Percentiles rank a stretch among this genome's conserved stretches.
Conservation (phyloP, 2,888 invertebrate genomes). For the Alloscopus bannaensis region DNA sequence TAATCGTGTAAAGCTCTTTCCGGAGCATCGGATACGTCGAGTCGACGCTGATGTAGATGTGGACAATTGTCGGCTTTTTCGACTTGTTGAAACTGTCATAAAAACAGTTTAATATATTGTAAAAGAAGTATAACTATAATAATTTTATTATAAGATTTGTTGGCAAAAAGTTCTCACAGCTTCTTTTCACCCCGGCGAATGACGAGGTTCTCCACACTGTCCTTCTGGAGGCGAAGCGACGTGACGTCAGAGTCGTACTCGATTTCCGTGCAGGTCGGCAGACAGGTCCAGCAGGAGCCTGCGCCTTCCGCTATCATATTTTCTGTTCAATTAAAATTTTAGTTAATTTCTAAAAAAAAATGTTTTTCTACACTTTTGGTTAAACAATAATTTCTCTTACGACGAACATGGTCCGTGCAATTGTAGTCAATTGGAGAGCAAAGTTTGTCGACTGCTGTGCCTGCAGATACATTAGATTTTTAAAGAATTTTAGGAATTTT, state of each 20-base stretch:
- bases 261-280: constrained; percentile 67
- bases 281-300: constrained; percentile 48
- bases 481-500: too few species aligned
- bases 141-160: background rate
- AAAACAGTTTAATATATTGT: background rate
- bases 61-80: constrained; percentile 59
- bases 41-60: constrained; percentile 64
- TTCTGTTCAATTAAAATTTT: too few species aligned
- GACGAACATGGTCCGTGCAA: constrained; percentile 62
- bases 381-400: constrained; percentile 46
- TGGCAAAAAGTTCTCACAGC: constrained; percentile 5
- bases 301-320: background rate
- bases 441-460: background rate
- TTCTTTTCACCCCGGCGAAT: background rate
- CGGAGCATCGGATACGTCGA: constrained; percentile 61
- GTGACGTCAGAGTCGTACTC: constrained; percentile 52
- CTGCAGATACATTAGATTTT: too few species aligned
- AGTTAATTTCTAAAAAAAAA: too few species aligned
- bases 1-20: constrained; percentile 59
- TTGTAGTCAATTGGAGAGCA: constrained; percentile 26
- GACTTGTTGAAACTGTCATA: constrained; percentile 38
- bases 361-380: too few species aligned
- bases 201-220: background rate
- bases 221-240: constrained; percentile 24
- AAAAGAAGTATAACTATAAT: background rate